Percentiles rank a stretch among this genome's conserved stretches.
These are phyloP conservation scores for Cataglyphis altisquamis DNA, from an alignment of 2,888 invertebrate genomes.

Conservation along the genomic window DNA sequence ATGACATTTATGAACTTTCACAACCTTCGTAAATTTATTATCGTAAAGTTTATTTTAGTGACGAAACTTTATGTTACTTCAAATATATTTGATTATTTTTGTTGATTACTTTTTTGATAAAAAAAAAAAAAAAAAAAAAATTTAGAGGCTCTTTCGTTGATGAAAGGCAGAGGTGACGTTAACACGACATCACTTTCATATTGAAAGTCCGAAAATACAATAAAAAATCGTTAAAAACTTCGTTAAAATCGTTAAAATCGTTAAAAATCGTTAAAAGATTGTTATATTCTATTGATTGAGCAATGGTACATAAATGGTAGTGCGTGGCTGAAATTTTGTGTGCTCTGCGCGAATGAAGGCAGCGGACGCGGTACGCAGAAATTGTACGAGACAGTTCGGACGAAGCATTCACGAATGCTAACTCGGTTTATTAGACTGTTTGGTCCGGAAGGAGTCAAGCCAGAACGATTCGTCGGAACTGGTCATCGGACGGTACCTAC, in stretches of 20 bases:
- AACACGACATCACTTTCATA: neutral
- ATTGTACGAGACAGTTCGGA: conserved; percentile 54
- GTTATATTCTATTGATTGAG: conserved; percentile 1
- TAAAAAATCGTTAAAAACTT: conserved; percentile 15
- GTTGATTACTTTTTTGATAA: neutral
- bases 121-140: neutral
- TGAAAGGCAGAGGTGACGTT: neutral
- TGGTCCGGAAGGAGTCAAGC: conserved; percentile 57
- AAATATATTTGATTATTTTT: conserved; percentile 1
- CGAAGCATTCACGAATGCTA: conserved; percentile 57
- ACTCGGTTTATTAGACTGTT: conserved; percentile 55
- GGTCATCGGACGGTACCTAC: conserved; percentile 65
- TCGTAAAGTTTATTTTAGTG: neutral
- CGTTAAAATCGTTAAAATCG: neutral
- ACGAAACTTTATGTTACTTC: neutral
- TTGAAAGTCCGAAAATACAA: neutral
- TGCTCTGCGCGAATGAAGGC: conserved; percentile 31
- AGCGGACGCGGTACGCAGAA: conserved; percentile 33
- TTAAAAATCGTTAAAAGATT: neutral
- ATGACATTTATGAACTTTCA: conserved; percentile 42
- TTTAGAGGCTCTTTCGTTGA: neutral
- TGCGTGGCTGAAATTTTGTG: conserved; percentile 43
- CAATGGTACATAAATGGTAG: conserved; percentile 33
- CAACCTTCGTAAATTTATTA: conserved; percentile 35
- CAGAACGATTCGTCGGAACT: conserved; percentile 48